Percentiles rank a stretch among this genome's conserved stretches.
Evolutionary conservation across 2,888 invertebrate genomes (phyloP).

Genomic region (Bombyx huttoni): DNA sequence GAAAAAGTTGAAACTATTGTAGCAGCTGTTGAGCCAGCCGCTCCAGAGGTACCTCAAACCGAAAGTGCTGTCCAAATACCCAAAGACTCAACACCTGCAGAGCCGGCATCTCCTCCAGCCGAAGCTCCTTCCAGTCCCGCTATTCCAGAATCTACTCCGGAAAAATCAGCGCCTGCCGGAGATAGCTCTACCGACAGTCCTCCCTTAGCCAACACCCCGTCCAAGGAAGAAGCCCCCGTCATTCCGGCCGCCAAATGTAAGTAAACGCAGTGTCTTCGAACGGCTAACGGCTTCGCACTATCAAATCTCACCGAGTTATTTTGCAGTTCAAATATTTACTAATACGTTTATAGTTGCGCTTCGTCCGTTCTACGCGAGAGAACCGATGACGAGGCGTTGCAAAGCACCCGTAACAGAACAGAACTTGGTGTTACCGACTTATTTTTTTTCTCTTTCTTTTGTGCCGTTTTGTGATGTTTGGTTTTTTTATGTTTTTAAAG

Average conservation of each 20-base stretch:
- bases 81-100: conserved; percentile 7
- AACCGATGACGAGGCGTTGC: conserved; percentile 2
- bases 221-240: conserved; percentile 42
- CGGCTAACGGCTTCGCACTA: conserved; percentile 58
- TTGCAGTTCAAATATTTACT: conserved; percentile 62
- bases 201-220: conserved; percentile 53
- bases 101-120: conserved; percentile 5
- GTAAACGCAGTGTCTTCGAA: conserved; percentile 21
- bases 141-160: conserved; percentile 14
- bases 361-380: conserved; percentile 39
- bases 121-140: conserved; percentile 7
- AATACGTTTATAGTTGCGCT: conserved; percentile 47
- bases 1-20: conserved; percentile 8
- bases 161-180: conserved; percentile 16
- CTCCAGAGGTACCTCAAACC: conserved; percentile 6
- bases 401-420: conserved; percentile 9
- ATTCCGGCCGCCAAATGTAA: conserved; percentile 56
- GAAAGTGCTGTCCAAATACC: conserved; percentile 12
- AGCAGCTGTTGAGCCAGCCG: conserved; percentile 7
- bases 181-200: conserved; percentile 40
- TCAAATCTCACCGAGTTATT: conserved; percentile 60
- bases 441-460: conserved; percentile 58
- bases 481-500: conserved; percentile 63
- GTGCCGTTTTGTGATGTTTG: conserved; percentile 70
- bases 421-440: conserved; percentile 32